Evolutionary conservation across 2,113 vertebrate genomes (phyloP), one percentile per base, ranked within the genome.

Genomic region (Hippocampus mohnikei): DNA sequence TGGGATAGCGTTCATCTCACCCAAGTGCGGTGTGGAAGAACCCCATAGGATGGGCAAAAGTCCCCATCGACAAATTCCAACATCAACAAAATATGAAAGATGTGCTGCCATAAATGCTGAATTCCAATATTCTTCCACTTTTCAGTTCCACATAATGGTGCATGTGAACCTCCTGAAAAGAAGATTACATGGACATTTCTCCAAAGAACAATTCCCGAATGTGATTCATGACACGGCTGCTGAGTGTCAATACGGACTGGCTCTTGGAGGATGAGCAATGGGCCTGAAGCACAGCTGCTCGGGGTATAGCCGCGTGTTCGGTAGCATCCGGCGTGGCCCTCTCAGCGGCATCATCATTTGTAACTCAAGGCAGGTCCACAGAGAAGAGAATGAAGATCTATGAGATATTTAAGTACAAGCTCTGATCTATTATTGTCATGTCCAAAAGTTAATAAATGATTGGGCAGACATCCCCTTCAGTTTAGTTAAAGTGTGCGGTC

Each of bases 341-440:
- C 79, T 84, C 83, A 79, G 74, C 52, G 10, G 8, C 77, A 64
- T 76, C 78, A 75, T 81, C 81, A 84, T 83, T 82, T 82, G 74
- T 84, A 81, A 84, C 75, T 76, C 37, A 69, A 82, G 80, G 84
- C 73, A 77, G 18, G 46, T 62, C 66, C 48, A 60, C 48, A 21
- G 69, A 71, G 70, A 81, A 71, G 52, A 70, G 60, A 71, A 27
- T n/a, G 44, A 46, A 77, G 73, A 80, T 85, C 75, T 85, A 76
- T 80, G 84, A 71, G 33, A 41, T 62, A n/a, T 20, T 62, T 62
- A 33, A 10, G 21, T 8, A 11, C 29, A 33, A 73, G 69, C 59
- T 10, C 23, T 76, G 52, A 70, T 40, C 46, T 59, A 59, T 59
- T 59, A 59, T 59, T 59, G 16, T 59, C 56, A 29, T 29, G 56